Evolutionary conservation across 2,797 vertebrate genomes (phyloP).

Genomic region (Numenius phaeopus): DNA sequence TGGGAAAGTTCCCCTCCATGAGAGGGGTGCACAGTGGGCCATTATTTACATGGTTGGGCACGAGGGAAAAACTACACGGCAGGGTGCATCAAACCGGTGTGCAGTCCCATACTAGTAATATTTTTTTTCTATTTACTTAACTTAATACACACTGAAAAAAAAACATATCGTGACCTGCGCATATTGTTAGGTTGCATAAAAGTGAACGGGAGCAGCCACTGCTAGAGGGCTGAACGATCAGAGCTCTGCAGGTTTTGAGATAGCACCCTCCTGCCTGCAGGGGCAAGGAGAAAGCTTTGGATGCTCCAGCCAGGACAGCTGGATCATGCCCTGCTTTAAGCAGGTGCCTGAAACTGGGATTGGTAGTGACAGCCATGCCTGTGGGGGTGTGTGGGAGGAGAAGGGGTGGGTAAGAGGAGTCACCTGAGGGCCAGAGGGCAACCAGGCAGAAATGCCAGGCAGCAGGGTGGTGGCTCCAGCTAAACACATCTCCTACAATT

Average conservation of each 20-base stretch:
- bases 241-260: neutral
- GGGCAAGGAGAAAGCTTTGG: neutral
- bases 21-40: fast-evolving
- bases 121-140: neutral
- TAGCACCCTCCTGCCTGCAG: neutral
- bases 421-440: neutral
- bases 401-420: neutral
- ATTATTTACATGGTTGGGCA: neutral
- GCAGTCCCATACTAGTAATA: neutral
- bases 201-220: neutral
- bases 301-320: neutral
- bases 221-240: neutral
- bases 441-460: neutral
- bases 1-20: neutral
- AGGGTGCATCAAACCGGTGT: neutral
- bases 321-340: neutral
- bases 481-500: neutral
- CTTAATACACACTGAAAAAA: neutral
- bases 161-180: fast-evolving
- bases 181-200: neutral
- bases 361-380: neutral
- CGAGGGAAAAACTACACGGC: fast-evolving
- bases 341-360: neutral
- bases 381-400: neutral
- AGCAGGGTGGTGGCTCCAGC: neutral